Evolutionary conservation across 2,113 vertebrate genomes (phyloP).

Genomic region (Ibidorhyncha struthersii): DNA sequence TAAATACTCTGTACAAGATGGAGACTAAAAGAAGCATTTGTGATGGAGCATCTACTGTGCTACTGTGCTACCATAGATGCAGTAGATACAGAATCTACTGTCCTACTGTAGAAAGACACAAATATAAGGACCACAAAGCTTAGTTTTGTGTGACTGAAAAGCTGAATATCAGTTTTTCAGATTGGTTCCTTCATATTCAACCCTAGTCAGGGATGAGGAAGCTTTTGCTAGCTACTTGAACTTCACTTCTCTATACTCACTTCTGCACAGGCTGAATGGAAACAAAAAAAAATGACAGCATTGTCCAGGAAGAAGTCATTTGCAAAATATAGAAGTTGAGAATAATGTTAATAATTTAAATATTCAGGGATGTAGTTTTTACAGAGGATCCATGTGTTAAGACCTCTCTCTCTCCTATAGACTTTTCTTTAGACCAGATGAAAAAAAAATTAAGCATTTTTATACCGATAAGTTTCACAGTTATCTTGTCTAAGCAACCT

Average conservation of each 20-base stretch:
- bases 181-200: not conserved
- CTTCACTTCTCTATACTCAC: not conserved
- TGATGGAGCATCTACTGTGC: not conserved
- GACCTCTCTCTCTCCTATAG: not conserved
- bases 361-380: not conserved
- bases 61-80: not conserved
- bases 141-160: not conserved
- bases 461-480: not conserved
- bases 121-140: not conserved
- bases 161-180: not conserved
- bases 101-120: not conserved
- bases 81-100: not conserved
- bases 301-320: not conserved
- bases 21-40: not conserved
- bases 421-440: not conserved
- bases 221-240: not conserved
- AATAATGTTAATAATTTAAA: not conserved
- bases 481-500: not conserved
- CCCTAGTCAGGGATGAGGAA: not conserved
- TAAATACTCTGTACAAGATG: not conserved
- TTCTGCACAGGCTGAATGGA: not conserved
- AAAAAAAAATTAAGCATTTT: not conserved
- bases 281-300: not conserved
- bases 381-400: not conserved
- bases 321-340: not conserved